Percentiles rank a stretch among this genome's conserved stretches.
Conservation (phyloP, 92 coral and sea anemone genomes). For the Isaurus tuberculatus region DNA sequence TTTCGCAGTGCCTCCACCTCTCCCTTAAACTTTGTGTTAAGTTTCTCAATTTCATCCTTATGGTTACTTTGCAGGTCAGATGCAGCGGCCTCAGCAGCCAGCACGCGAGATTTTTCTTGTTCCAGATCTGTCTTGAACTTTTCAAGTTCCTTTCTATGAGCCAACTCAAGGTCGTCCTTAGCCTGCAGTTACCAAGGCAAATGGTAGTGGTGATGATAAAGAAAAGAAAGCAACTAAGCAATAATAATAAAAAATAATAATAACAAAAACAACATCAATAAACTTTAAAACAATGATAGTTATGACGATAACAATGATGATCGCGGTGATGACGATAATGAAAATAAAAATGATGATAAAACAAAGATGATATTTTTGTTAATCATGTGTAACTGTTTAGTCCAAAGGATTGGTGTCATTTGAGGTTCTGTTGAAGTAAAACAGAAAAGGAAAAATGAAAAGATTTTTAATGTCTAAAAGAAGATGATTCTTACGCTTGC, state of each 20-base stretch:
- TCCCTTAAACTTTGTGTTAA: slow-evolving; percentile 60
- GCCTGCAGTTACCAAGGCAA: slow-evolving; percentile 1
- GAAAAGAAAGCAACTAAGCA: neutral
- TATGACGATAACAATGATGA: neutral
- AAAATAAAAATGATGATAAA: neutral
- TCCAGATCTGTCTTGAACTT: slow-evolving; percentile 67
- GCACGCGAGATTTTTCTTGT: slow-evolving; percentile 75
- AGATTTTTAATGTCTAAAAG: no score
- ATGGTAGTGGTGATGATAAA: neutral
- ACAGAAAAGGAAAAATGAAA: neutral
- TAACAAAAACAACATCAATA: neutral
- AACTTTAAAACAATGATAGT: neutral
- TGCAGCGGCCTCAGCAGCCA: slow-evolving; percentile 76
- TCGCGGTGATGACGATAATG: neutral
- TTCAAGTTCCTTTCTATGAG: slow-evolving; percentile 81
- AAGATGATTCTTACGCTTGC: no score
- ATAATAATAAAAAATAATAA: no score
- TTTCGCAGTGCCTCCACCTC: slow-evolving; percentile 58
- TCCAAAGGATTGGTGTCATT: neutral
- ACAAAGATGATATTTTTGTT: neutral
- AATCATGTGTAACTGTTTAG: neutral
- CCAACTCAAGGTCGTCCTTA: slow-evolving; percentile 84
- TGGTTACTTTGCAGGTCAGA: slow-evolving; percentile 76
- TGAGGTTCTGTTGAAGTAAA: neutral
- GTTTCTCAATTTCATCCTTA: slow-evolving; percentile 65